Conservation (phyloP, 2,113 vertebrate genomes). For the Apteryx mantelli region DNA sequence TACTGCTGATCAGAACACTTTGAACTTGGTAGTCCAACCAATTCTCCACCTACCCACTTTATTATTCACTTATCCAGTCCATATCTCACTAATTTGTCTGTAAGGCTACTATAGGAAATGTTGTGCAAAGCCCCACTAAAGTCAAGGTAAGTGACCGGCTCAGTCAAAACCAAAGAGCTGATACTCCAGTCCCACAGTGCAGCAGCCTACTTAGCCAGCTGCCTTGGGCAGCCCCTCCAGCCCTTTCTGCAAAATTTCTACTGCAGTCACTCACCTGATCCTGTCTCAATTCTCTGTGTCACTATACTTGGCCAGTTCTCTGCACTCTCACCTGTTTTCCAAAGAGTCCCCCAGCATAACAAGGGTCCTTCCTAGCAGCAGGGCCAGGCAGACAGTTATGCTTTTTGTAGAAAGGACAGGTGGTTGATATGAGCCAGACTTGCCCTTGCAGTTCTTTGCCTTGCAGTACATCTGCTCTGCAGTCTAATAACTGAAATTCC, state of each 20-base stretch:
- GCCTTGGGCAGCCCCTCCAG: not conserved
- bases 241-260: not conserved
- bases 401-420: not conserved
- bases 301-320: not conserved
- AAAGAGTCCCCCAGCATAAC: rapidly evolving
- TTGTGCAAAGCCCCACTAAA: not conserved
- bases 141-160: not conserved
- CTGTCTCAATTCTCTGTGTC: not conserved
- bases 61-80: not conserved
- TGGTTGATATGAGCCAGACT: not conserved
- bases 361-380: not conserved
- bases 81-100: not conserved
- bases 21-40: not conserved
- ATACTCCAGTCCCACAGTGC: not conserved
- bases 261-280: not conserved
- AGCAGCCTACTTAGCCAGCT: not conserved
- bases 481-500: not conserved
- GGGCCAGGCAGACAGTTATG: not conserved
- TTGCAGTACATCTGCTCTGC: not conserved
- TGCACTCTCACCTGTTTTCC: not conserved
- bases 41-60: not conserved
- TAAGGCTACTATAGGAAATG: not conserved
- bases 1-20: not conserved
- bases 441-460: not conserved
- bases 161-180: not conserved